These are phyloP conservation scores for pig (Sus scrofa) DNA, from an alignment of 2,113 vertebrate species.

Conservation along the genomic window T2T-Sscrofa CM000817.6:133572501-133573000, in stretches of 20 bases:
- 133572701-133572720: background rate
- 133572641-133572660: background rate
- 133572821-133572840: constrained; percentile 84
- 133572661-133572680: background rate
- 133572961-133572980: constrained; percentile 80
- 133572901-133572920: constrained; percentile 82
- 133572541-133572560: background rate
- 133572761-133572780: constrained; percentile 42
- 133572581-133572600: background rate
- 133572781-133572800: constrained; percentile 66
- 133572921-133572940: constrained; percentile 81
- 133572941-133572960: constrained; percentile 82
- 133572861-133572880: constrained; percentile 80
- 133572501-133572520: background rate
- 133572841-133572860: constrained; percentile 81
- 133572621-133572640: background rate
- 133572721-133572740: background rate
- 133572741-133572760: background rate
- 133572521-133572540: background rate
- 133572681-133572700: background rate
- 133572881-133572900: constrained; percentile 79
- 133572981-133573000: constrained; percentile 82
- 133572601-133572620: background rate
- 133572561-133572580: background rate
- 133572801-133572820: constrained; percentile 83